A percentile compares a stretch with the other conserved stretches of the same genome.
phyloP scores from a whole-genome alignment of 2,797 vertebrate species.

The Lithobates sylvaticus region DNA sequence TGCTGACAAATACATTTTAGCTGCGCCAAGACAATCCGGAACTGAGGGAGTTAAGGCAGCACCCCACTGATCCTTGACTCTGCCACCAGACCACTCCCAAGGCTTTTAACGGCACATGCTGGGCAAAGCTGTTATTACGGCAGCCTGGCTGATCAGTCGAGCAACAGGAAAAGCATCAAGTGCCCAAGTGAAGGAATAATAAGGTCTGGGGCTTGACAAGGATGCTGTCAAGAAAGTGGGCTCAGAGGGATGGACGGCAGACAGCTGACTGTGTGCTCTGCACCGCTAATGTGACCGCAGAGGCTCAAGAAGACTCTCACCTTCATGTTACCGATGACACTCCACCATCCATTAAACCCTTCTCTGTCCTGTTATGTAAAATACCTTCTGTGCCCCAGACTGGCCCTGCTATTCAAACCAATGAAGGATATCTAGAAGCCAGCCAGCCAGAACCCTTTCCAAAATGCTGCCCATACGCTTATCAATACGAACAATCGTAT shows the following conservation, averaged over 20 bases:
- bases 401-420: not conserved
- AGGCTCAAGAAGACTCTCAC: constrained; percentile 42
- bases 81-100: constrained; percentile 35
- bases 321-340: constrained; percentile 30
- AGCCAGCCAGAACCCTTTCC: too few species aligned
- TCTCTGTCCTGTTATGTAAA: not conserved
- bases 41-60: constrained; percentile 37
- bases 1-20: not conserved
- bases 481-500: too few species aligned
- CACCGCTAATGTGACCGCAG: constrained; percentile 43
- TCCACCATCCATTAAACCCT: not conserved
- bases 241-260: constrained; percentile 33
- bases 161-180: constrained; percentile 58
- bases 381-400: not conserved
- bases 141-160: constrained; percentile 45
- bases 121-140: constrained; percentile 61
- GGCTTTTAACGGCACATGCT: constrained; percentile 56
- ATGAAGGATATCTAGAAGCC: not conserved
- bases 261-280: constrained; percentile 50
- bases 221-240: constrained; percentile 37
- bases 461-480: too few species aligned
- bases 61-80: constrained; percentile 22
- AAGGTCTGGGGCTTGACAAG: constrained; percentile 37
- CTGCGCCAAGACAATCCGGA: not conserved
- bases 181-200: constrained; percentile 57